A percentile compares a stretch with the other conserved stretches of the same genome.
These are phyloP conservation scores for Proisotoma minuta DNA, from an alignment of 2,888 invertebrate species.

Conservation along the genomic window DNA sequence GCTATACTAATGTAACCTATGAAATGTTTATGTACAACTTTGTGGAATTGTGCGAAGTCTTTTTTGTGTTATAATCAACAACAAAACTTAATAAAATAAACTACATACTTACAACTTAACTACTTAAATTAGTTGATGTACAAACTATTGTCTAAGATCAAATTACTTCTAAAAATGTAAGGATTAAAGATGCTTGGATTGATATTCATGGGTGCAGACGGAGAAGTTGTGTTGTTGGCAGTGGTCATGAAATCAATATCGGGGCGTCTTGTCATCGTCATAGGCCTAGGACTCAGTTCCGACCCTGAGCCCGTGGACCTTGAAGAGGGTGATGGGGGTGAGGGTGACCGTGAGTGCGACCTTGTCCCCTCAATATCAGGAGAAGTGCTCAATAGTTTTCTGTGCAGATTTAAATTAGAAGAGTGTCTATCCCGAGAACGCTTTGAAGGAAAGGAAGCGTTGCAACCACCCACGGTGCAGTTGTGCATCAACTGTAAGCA, in stretches of 20 bases:
- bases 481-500: constrained; percentile 70
- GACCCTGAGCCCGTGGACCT: neutral
- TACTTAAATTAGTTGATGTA: constrained; percentile 7
- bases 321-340: neutral
- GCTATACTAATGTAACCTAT: too few relatives aligned
- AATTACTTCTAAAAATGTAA: constrained; percentile 6
- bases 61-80: too few relatives aligned
- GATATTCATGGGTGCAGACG: neutral
- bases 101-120: neutral
- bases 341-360: neutral
- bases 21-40: neutral
- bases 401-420: constrained; percentile 82
- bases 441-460: constrained; percentile 90
- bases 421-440: constrained; percentile 80
- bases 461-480: constrained; percentile 90
- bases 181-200: constrained; percentile 4
- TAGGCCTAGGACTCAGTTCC: neutral
- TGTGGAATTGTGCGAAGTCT: neutral
- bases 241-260: constrained; percentile 8
- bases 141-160: constrained; percentile 10
- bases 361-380: constrained; percentile 9
- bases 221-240: neutral
- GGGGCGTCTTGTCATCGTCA: neutral
- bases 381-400: constrained; percentile 72
- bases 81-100: too few relatives aligned